Evolutionary conservation across 1,140 invertebrate species (phyloP), one percentile per base, ranked within the genome.

Genomic region (Rhyacophila brunnea): DNA sequence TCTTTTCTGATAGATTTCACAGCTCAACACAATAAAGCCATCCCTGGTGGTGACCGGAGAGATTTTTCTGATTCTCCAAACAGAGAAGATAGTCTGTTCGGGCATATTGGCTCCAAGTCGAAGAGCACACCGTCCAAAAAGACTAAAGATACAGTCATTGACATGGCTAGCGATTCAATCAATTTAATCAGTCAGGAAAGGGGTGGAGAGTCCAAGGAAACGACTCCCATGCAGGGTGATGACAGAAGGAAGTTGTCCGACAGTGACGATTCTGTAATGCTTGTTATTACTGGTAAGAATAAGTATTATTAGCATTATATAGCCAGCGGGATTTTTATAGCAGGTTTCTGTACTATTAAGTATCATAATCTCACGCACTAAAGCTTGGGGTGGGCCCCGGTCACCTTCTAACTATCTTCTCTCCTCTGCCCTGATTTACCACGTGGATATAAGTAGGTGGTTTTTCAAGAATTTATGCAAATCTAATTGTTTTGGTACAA

Each of bases 1-100:
- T 60, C 62, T 38, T 56, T 60, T 45, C 58, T 64, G 20, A 64
- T 64, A 51, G 62, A 58, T 54, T 43, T 63, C 36, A 49, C 60
- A 23, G 28, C 49, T 6, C 50, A 60, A n/a, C 36, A 44, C 5
- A 20, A 15, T 23, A 6, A 6, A n/a, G 34, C 18, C 1, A 44
- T 13, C 23, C 34, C 35, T 7, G 20, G 17, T n/a, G 38, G 11
- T 6, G 17, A 42, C 18, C n/a, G 14, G 11, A 50, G n/a, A 4
- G 28, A 23, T 13, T 14, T 28, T 7, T 35, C 50, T 11, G 34
- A 14, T 14, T 44, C 20, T 1, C 18, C 6, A 9, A 20, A 17
- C 6, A 17, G 32, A n/a, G 60, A 63, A 36, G 60, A 63, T 9
- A 34, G 9, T n/a, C 35, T 63, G 7, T 58, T 63, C 23, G 49